phyloP scores from a whole-genome alignment of 2,113 vertebrate genomes.

The Scopus umbretta region DNA sequence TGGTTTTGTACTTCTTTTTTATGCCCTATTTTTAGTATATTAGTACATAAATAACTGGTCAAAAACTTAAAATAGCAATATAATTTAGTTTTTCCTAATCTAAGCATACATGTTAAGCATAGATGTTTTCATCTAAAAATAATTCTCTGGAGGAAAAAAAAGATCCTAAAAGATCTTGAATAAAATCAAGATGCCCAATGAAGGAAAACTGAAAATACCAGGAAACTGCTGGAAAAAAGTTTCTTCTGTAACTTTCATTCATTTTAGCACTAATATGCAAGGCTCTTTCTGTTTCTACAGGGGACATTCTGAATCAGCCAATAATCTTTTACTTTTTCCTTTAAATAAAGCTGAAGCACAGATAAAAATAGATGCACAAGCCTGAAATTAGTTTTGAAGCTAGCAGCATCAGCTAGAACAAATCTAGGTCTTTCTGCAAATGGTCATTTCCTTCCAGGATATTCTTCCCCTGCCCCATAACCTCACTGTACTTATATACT shows the following conservation, averaged over 20 bases:
- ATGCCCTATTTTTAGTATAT: background rate
- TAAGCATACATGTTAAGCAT: background rate
- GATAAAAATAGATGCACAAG: background rate
- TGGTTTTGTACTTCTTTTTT: background rate
- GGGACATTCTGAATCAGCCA: background rate
- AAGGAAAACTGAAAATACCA: background rate
- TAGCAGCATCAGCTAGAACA: background rate
- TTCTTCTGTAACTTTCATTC: too few relatives aligned
- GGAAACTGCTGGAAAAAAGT: too few relatives aligned
- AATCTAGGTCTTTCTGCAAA: background rate
- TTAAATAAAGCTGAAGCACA: background rate
- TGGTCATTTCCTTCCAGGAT: background rate
- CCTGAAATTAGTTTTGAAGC: conserved; percentile 1
- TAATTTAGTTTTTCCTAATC: background rate
- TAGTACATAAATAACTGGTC: background rate
- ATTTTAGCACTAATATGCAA: background rate
- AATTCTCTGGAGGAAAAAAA: background rate
- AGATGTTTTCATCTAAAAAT: too few relatives aligned
- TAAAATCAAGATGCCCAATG: background rate
- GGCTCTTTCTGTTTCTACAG: conserved; percentile 51
- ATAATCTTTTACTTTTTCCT: background rate
- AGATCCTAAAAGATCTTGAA: background rate
- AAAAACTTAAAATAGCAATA: background rate
- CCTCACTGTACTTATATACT: conserved; percentile 7
- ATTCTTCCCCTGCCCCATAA: background rate